Percentiles rank a stretch among this genome's conserved stretches.
phyloP scores from a whole-genome alignment of 2,113 vertebrate species.

The Ursus arctos region DNA sequence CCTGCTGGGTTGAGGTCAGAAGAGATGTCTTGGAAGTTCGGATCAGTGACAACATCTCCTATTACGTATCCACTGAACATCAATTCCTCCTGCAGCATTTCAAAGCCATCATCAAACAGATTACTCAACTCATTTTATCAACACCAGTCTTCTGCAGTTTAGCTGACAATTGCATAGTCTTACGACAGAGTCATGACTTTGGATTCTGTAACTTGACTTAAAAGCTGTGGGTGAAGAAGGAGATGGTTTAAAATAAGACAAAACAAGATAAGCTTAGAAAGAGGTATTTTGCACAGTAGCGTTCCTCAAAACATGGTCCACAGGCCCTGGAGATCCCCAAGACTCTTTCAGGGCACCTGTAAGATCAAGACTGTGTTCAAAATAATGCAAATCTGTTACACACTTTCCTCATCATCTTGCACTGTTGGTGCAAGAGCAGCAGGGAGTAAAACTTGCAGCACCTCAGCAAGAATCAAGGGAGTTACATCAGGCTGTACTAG shows the following conservation, averaged over 20 bases:
- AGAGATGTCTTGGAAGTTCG: not conserved
- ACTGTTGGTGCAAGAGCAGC: not conserved
- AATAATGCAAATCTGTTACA: not conserved
- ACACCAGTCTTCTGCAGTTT: not conserved
- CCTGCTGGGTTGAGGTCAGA: not conserved
- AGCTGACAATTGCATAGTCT: not conserved
- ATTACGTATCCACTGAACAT: not conserved
- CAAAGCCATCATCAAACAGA: not conserved
- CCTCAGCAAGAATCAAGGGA: not conserved
- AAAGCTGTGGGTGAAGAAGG: constrained; percentile 7
- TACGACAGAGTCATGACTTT: not conserved
- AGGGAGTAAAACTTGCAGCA: not conserved
- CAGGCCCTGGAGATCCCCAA: no score
- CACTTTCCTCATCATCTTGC: not conserved
- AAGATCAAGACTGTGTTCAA: not conserved
- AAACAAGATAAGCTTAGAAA: constrained; percentile 41
- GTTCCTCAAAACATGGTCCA: not conserved
- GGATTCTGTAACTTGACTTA: constrained; percentile 22
- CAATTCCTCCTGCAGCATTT: not conserved
- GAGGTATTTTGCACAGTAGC: not conserved
- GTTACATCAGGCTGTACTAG: not conserved
- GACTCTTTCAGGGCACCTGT: not conserved
- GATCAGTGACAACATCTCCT: not conserved
- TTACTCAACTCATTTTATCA: constrained; percentile 37
- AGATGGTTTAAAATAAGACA: constrained; percentile 47